These are phyloP conservation scores for Prionailurus viverrinus DNA, from an alignment of 2,113 vertebrate genomes.

Conservation along the genomic window DNA sequence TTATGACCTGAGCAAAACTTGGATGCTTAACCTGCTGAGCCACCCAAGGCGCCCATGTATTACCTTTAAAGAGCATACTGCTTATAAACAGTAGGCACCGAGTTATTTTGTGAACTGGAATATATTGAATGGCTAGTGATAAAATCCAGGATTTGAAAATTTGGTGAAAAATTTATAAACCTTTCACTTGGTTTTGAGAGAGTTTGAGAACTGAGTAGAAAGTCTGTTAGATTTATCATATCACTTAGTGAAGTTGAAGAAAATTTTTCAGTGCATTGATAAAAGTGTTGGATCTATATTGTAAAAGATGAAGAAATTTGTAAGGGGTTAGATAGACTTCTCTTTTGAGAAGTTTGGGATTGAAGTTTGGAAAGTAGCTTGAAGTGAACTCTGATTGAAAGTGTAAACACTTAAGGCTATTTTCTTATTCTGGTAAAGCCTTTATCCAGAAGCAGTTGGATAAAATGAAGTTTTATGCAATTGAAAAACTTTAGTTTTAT, in stretches of 20 bases:
- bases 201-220: not conserved
- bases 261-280: not conserved
- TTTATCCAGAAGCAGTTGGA: not conserved
- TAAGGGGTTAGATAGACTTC: not conserved
- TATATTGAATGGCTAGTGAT: not conserved
- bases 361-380: not conserved
- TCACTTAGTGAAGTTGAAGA: not conserved
- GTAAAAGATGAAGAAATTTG: not conserved
- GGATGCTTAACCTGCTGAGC: too few species aligned
- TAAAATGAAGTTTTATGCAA: not conserved
- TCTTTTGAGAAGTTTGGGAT: not conserved
- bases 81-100: not conserved
- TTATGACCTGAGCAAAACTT: too few species aligned
- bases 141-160: not conserved
- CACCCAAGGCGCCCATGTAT: not conserved
- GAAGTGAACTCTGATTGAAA: not conserved
- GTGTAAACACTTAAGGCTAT: not conserved
- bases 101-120: slow-evolving; percentile 13
- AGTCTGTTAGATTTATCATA: not conserved
- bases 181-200: not conserved
- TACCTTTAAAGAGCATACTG: not conserved
- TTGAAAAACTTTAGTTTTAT: not conserved
- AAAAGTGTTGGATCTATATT: not conserved
- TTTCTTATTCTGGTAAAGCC: not conserved
- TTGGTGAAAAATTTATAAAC: not conserved